A percentile compares a stretch with the other conserved stretches of the same genome.
Conservation (phyloP, 1,140 invertebrate species). For the Dufourea novaeangliae region DNA sequence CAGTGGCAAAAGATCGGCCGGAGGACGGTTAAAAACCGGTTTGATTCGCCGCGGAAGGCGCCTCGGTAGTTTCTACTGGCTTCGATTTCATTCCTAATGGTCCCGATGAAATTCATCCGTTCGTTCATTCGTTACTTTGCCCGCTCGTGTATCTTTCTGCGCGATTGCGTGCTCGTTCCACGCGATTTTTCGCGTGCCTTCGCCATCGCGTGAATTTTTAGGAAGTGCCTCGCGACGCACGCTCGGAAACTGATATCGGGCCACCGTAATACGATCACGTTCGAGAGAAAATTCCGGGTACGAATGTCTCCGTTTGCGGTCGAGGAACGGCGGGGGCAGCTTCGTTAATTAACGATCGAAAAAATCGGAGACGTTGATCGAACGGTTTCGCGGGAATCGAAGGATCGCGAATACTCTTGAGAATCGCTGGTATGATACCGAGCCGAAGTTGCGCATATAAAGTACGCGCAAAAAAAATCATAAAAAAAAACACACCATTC, state of each 20-base stretch:
- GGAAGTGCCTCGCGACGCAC: too few relatives aligned
- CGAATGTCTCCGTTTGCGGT: too few relatives aligned
- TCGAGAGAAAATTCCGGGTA: background rate
- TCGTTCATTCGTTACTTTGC: background rate
- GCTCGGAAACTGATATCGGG: too few relatives aligned
- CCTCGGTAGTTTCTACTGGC: slow-evolving; percentile 67
- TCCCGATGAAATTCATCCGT: slow-evolving; percentile 71
- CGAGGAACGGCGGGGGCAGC: background rate
- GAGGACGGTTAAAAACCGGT: slow-evolving; percentile 67
- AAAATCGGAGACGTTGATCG: background rate
- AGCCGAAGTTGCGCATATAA: background rate
- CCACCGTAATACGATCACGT: too few relatives aligned
- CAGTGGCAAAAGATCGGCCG: slow-evolving; percentile 48
- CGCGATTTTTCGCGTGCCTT: background rate
- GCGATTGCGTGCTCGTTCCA: slow-evolving; percentile 24
- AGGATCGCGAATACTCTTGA: background rate
- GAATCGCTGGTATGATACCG: background rate
- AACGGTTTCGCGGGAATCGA: background rate
- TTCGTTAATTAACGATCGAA: background rate
- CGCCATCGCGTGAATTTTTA: too few relatives aligned
- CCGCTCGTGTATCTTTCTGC: slow-evolving; percentile 17
- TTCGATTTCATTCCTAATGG: slow-evolving; percentile 73
- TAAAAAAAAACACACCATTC: slow-evolving; percentile 9
- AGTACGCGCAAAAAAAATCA: background rate
- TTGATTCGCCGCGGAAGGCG: slow-evolving; percentile 58